These are phyloP conservation scores for Caerostris extrusa DNA, from an alignment of 1,140 invertebrate species.

Conservation along the genomic window DNA sequence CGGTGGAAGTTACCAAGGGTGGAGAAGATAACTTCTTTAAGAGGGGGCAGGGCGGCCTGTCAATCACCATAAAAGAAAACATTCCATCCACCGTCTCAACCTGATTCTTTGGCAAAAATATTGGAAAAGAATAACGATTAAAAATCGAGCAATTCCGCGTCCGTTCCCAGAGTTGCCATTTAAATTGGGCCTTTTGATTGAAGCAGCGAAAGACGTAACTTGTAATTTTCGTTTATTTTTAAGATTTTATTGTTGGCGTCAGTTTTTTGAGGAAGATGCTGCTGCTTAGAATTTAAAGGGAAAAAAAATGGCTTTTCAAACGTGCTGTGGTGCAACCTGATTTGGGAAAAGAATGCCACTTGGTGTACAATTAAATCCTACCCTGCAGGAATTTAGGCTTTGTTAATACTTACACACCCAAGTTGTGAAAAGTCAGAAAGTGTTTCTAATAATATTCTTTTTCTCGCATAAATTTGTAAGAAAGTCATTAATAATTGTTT, in stretches of 20 bases:
- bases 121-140: background rate
- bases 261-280: background rate
- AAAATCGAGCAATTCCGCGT: background rate
- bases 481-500: background rate
- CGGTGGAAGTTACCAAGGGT: slow-evolving; percentile 52
- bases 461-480: background rate
- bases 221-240: slow-evolving; percentile 56
- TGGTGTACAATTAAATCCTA: background rate
- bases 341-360: background rate
- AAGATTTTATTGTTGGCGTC: slow-evolving; percentile 8
- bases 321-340: background rate
- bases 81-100: slow-evolving; percentile 14
- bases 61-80: slow-evolving; percentile 7
- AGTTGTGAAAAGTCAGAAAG: background rate
- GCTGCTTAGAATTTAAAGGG: background rate
- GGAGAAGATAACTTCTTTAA: slow-evolving; percentile 58
- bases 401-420: background rate
- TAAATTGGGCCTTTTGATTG: slow-evolving; percentile 44
- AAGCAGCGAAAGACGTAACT: slow-evolving; percentile 10
- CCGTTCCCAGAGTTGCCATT: background rate
- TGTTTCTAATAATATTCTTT: background rate
- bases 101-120: background rate
- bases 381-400: background rate
- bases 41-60: slow-evolving; percentile 46
- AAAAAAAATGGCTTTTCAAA: background rate